Evolutionary conservation across 1,140 invertebrate genomes (phyloP).

Genomic region (Heliothis virescens): DNA sequence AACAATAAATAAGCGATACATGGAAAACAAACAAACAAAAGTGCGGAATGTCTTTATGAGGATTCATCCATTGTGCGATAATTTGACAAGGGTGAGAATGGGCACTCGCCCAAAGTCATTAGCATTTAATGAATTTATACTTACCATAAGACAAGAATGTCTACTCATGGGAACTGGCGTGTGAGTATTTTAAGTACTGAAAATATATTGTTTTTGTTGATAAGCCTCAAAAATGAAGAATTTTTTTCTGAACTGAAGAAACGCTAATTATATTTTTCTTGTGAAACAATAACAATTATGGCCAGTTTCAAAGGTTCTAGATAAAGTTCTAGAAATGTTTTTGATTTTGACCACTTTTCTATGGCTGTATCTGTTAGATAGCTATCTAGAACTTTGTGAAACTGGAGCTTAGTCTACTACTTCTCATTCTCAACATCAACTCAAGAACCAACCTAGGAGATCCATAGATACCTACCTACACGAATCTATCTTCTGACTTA

Average conservation of each 20-base stretch:
- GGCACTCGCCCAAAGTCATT: constrained; percentile 58
- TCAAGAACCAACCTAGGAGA: too few relatives aligned
- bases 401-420: too few relatives aligned
- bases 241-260: background rate
- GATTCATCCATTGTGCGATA: constrained; percentile 59
- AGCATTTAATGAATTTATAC: constrained; percentile 66
- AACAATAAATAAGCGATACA: constrained; percentile 14
- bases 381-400: too few relatives aligned
- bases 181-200: background rate
- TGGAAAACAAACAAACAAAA: constrained; percentile 55
- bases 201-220: background rate
- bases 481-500: too few relatives aligned
- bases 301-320: too few relatives aligned
- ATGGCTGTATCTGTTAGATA: too few relatives aligned
- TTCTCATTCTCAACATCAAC: too few relatives aligned
- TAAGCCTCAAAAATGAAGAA: background rate
- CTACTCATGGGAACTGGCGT: constrained; percentile 33
- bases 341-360: too few relatives aligned
- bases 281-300: too few relatives aligned
- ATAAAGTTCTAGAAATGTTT: too few relatives aligned
- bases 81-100: constrained; percentile 67
- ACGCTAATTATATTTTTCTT: too few relatives aligned
- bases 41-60: constrained; percentile 63
- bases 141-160: constrained; percentile 55
- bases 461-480: background rate